Evolutionary conservation across 2,888 invertebrate species (phyloP), one percentile per base, ranked within the genome.

Genomic region (Idaea aversata): DNA sequence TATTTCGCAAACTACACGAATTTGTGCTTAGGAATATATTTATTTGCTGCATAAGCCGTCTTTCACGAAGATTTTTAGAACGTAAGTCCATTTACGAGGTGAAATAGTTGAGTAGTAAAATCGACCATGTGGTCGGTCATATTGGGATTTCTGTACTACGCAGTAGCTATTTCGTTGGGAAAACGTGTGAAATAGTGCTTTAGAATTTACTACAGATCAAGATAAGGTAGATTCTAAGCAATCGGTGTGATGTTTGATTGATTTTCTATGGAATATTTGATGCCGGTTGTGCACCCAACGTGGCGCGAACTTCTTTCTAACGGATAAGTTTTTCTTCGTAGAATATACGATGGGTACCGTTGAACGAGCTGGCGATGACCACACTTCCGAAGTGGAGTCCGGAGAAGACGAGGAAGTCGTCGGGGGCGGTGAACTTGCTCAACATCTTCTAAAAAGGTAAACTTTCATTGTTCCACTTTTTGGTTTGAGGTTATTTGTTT

Each of bases 331-430:
- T 81, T 81, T 85, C 84, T 78, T 90, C 90, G 77, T 86, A 88
- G 91, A 86, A 79, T 74, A 72, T 71, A 86, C 75, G 84, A 95
- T 95, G 95, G 94, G 95, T 88, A 93, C 94, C 76, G 94, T 95
- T 76, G 95, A 95, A 82, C 94, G 94, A 75, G 93, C 94, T 78
- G 94, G 94, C 70, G 95, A 95, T 83, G 94, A 94, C 80, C 85
- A 85, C 72, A 94, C 94, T 69, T 95, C 95, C 67, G 95, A 95
- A 71, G 88, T 95, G 77, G 96, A 96, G 82, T 95, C 95, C 60
- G 94, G 94, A 57, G 95, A 95, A 70, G 95, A 95, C 65, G 94
- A 94, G 74, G 94, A 94, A 77, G 93, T 93, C 61, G 90, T 92
- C 25, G 91, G 93, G 62, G 94, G 94, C 63, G 94, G 93, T 59